Conservation (phyloP, 2,888 invertebrate genomes). For the Eulithis prunata region DNA sequence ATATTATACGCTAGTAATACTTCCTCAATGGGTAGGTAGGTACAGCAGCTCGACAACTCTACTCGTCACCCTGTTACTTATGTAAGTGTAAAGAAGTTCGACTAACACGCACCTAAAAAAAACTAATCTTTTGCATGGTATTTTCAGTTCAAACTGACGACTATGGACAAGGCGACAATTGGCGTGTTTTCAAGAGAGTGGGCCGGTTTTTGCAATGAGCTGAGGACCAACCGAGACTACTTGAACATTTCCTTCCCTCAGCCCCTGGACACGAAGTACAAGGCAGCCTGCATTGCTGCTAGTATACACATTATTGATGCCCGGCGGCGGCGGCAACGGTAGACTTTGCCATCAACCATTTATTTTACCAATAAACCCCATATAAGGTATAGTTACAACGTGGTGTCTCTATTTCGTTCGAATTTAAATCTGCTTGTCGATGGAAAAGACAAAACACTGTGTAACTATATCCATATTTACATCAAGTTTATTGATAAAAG, state of each 20-base stretch:
- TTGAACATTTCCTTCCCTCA: conserved; percentile 54
- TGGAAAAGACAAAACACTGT: too few species aligned
- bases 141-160: conserved; percentile 17
- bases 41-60: too few species aligned
- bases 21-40: too few species aligned
- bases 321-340: not conserved
- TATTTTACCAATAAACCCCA: not conserved
- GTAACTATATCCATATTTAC: too few species aligned
- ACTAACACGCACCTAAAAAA: too few species aligned
- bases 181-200: conserved; percentile 58
- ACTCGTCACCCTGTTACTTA: too few species aligned
- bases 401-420: too few species aligned
- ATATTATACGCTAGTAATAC: too few species aligned
- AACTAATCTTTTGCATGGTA: not conserved
- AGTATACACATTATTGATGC: not conserved
- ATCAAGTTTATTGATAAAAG: too few species aligned
- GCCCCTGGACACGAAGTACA: conserved; percentile 53
- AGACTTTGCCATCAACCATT: not conserved
- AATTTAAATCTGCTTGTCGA: too few species aligned
- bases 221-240: conserved; percentile 44
- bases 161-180: conserved; percentile 48
- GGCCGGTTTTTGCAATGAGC: conserved; percentile 46
- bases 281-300: conserved; percentile 29
- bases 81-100: too few species aligned
- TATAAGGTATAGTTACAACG: not conserved